A percentile compares a stretch with the other conserved stretches of the same genome.
phyloP scores from a whole-genome alignment of 2,797 vertebrate genomes.

The Poecilia picta region DNA sequence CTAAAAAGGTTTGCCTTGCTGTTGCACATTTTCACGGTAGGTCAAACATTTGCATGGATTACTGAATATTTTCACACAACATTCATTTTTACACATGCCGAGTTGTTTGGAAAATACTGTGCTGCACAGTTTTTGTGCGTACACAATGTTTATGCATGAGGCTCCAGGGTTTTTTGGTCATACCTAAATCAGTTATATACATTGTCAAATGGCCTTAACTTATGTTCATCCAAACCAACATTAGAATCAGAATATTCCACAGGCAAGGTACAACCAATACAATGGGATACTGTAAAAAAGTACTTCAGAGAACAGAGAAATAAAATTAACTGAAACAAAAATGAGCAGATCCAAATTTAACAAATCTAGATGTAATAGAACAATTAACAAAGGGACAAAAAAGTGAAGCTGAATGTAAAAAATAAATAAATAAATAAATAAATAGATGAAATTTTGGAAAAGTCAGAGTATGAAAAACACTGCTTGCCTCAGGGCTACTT shows the following conservation, averaged over 20 bases:
- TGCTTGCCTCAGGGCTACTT: slow-evolving; percentile 51
- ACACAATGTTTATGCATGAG: too few species aligned
- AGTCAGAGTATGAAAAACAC: slow-evolving; percentile 31
- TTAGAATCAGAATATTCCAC: background rate
- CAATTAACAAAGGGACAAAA: slow-evolving; percentile 2
- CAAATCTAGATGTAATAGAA: background rate
- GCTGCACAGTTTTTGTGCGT: too few species aligned
- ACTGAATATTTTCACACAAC: too few species aligned
- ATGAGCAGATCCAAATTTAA: background rate
- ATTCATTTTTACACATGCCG: too few species aligned
- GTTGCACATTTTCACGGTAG: too few species aligned
- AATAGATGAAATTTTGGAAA: slow-evolving; percentile 32
- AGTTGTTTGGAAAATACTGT: too few species aligned
- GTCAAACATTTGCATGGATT: too few species aligned
- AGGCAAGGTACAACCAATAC: background rate
- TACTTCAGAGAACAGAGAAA: background rate
- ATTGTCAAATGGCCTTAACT: background rate
- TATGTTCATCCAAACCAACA: background rate
- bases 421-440: background rate
- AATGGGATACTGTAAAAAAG: background rate
- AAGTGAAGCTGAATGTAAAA: slow-evolving; percentile 24
- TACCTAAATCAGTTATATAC: background rate
- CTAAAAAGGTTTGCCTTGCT: too few species aligned
- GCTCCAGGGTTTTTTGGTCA: background rate
- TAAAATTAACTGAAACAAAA: background rate